Base-by-base conservation (phyloP, 2,797 vertebrate species). In the Galagoides demidoff region DNA sequence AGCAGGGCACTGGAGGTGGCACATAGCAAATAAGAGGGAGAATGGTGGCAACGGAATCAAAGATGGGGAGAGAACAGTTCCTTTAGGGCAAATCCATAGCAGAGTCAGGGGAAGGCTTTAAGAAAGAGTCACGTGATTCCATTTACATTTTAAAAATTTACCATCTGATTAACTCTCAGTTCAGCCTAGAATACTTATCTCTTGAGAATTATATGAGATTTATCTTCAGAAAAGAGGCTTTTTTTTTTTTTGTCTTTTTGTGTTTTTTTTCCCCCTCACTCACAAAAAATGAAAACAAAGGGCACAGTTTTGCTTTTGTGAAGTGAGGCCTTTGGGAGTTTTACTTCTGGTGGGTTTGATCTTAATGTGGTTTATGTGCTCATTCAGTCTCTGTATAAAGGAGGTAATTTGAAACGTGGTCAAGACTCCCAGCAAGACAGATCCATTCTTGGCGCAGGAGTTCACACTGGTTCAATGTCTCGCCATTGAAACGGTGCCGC, bases 1-100 rank as follows among this genome's bases (percentile, higher is more conserved):
- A 0, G 31, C 29, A 43, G 39, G 43, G 84, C 63, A 0, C 29
- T 27, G 37, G 64, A n/a, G 4, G 2, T 31, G 43, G 43, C 6
- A 9, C 1, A 12, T 2, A 7, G 43, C 8, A 0, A 1, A 0
- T 1, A 3, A 12, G n/a, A 22, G 25, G 22, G 49, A 4, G 8
- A 29, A 17, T 4, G 22, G 59, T 7, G 14, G 13, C 29, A 8
- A 2, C 3, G 11, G 34, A 6, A 6, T 10, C 31, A 1, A 1
- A 25, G 52, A 17, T 0, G 2, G 61, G 89, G 13, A 5, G 84
- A 16, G 4, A 25, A 19, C 4, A 16, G 45, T 27, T 49, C 23
- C 1, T 2, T 0, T n/a, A 12, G 34, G 22, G 16, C 16, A 12
- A 34, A 27, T n/a, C 29, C 0, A 0, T 5, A 20, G 55, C 49